Percentiles rank a stretch among this genome's conserved stretches.
Conservation (phyloP, 2,113 vertebrate genomes). For the Neolamprologus sp. region DNA sequence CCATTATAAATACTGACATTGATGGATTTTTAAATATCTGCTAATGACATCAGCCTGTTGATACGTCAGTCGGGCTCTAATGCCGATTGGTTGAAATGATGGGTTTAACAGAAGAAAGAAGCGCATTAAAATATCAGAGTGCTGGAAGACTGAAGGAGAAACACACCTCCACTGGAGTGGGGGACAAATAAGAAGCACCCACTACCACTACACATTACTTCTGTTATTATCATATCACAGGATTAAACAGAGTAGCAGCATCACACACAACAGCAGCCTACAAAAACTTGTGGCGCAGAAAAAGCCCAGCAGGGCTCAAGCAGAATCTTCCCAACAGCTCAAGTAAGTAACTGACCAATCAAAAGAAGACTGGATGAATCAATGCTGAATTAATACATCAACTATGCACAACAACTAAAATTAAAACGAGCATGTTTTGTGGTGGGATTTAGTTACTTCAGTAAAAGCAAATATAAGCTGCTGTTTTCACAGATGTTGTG, state of each 20-base stretch:
- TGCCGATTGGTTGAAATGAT: background rate
- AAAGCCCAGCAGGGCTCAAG: too few species aligned
- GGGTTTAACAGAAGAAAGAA: background rate
- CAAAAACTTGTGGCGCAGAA: background rate
- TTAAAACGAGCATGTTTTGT: background rate
- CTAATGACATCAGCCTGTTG: background rate
- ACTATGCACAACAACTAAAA: background rate
- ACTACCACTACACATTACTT: background rate
- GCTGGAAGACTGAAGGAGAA: background rate
- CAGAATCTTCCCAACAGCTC: background rate
- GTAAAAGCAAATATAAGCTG: background rate
- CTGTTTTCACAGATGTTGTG: slow-evolving; percentile 48
- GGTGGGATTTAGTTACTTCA: background rate
- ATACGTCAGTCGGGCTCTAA: background rate
- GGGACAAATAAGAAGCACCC: background rate
- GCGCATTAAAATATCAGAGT: background rate
- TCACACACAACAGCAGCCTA: background rate
- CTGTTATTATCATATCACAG: background rate
- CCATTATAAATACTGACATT: background rate
- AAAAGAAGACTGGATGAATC: background rate
- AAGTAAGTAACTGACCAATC: background rate
- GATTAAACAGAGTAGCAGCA: background rate
- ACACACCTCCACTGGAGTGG: background rate
- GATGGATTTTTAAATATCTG: background rate
- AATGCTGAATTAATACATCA: background rate